A percentile compares a stretch with the other conserved stretches of the same genome.
Conservation (phyloP, 1,140 invertebrate species). For the Anthonomus grandis region DNA sequence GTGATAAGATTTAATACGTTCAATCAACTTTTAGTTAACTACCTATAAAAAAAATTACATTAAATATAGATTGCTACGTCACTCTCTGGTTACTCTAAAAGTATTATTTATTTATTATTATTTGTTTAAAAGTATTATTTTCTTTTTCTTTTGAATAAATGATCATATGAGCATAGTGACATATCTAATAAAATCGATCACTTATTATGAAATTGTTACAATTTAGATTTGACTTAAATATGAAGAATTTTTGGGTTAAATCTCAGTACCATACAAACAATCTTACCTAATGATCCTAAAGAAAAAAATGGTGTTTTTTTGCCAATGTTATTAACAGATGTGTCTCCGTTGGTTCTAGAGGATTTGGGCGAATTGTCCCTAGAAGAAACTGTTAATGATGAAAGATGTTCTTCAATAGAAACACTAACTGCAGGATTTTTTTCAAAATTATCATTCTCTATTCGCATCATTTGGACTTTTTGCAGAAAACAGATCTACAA, state of each 20-base stretch:
- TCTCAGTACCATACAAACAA: not conserved
- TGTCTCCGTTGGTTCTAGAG: slow-evolving; percentile 24
- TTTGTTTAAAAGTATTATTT: no score
- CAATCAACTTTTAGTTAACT: no score
- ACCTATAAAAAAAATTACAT: no score
- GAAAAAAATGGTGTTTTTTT: slow-evolving; percentile 21
- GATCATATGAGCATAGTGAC: no score
- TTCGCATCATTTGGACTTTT: slow-evolving; percentile 40
- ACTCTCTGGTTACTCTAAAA: no score
- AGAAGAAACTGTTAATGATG: slow-evolving; percentile 29
- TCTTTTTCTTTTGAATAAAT: no score
- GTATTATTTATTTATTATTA: no score
- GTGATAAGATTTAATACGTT: no score
- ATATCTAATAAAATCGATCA: not conserved
- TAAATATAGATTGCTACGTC: no score
- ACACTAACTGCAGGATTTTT: slow-evolving; percentile 26
- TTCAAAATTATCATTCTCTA: slow-evolving; percentile 30
- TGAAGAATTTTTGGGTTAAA: not conserved
- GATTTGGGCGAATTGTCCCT: slow-evolving; percentile 36
- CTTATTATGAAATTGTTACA: not conserved
- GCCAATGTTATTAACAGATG: not conserved
- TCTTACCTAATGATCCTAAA: slow-evolving; percentile 26
- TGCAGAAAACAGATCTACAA: slow-evolving; percentile 53
- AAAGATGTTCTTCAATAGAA: slow-evolving; percentile 35
- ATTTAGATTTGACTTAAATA: not conserved